Conservation (phyloP, 2,797 vertebrate species). For the Mormyrops attenuatus region DNA sequence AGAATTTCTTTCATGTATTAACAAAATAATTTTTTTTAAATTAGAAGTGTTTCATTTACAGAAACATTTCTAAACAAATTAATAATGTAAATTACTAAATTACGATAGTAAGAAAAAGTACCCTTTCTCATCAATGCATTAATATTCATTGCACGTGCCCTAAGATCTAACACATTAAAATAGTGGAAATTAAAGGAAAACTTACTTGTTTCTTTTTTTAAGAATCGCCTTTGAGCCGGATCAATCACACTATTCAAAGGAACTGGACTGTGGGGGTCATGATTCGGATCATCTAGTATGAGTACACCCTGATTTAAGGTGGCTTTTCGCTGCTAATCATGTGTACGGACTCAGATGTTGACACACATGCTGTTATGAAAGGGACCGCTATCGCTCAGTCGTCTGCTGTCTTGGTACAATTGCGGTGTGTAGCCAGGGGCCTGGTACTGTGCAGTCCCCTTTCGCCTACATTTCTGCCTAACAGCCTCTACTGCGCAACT, state of each 20-base stretch:
- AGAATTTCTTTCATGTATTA: not conserved
- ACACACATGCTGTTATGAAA: not conserved
- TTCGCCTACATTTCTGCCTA: not conserved
- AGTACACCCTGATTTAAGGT: not conserved
- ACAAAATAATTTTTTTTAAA: not conserved
- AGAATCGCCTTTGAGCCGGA: not conserved
- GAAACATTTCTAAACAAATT: not conserved
- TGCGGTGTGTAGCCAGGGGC: not conserved
- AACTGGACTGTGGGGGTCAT: not conserved
- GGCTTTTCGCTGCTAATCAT: constrained; percentile 7
- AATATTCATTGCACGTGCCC: not conserved
- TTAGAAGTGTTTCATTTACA: not conserved
- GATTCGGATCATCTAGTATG: not conserved
- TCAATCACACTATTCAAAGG: not conserved
- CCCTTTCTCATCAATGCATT: not conserved
- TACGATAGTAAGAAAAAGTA: not conserved
- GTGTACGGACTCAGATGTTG: not conserved
- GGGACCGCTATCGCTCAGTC: not conserved
- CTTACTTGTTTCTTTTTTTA: not conserved
- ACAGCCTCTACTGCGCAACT: not conserved
- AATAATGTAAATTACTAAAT: not conserved
- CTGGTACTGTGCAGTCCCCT: not conserved
- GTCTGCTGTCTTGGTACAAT: no score
- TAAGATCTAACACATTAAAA: not conserved
- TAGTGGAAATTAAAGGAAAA: not conserved